Base-by-base conservation (phyloP, 2,888 invertebrate genomes). In the Asteroscopus sphinx region DNA sequence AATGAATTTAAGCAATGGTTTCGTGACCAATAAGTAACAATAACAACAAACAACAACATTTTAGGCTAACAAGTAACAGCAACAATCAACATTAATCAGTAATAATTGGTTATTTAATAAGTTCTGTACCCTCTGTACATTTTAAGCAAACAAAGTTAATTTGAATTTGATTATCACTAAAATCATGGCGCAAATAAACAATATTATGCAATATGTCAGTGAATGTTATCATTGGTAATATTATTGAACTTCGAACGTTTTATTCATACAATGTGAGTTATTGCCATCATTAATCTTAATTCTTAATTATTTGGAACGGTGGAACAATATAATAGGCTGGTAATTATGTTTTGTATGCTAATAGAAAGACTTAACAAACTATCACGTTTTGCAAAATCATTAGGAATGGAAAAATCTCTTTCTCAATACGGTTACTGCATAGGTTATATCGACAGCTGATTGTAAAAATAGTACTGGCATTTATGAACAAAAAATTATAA, bases 281-380 rank as follows among this genome's bases (percentile, higher is more conserved):
- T 55, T 40, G 48, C 41, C 28, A 64, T 62, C 6, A 44, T 67
- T 49, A 40, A 45, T 65, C 41, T 59, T 28, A 30, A 40, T 35
- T 61, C 15, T 47, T 68, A 64, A 68, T 62, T 44, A 54, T 60
- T 51, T 64, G 44, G 26, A 64, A 71, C 47, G 37, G 21, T 55
- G 57, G 33, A 61, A 45, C 13, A 13, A 35, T 58, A 26, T 49
- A 30, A 46, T 12, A 47, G 28, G 42, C 33, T 13, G 26, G 16
- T 51, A 56, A 71, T 59, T 55, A 59, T 9, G 56, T 59, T 53
- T 55, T 61, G 46, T 54, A 44, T 36, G 16, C 12, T 28, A 61
- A 53, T 53, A 3, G 33, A 28, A 41, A 60, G 58, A 17, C 37
- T 51, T 42, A 59, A 56, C 40, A 57, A 56, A 51, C 49, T 35